Percentiles rank a stretch among this genome's conserved stretches.
Conservation (phyloP, 2,888 invertebrate genomes). For the Camponotus fellah region DNA sequence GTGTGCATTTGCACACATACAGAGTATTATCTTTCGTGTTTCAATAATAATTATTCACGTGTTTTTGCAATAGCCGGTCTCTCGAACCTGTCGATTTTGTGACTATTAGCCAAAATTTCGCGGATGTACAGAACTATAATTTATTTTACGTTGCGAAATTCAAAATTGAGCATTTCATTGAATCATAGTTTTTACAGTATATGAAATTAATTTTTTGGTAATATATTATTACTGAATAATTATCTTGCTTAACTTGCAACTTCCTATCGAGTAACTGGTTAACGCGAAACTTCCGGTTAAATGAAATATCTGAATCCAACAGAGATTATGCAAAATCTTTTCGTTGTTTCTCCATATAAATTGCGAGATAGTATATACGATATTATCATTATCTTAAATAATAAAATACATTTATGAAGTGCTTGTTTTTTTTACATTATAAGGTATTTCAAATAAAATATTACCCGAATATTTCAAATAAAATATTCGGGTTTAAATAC, state of each 20-base stretch:
- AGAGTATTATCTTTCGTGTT: constrained; percentile 67
- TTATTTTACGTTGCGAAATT: background rate
- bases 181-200: background rate
- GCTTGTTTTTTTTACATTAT: background rate
- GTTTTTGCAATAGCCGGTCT: background rate
- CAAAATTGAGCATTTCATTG: background rate
- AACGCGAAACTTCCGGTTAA: constrained; percentile 21
- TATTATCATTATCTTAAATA: constrained; percentile 11
- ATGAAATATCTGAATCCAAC: constrained; percentile 5
- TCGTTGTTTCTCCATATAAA: background rate
- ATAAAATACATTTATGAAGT: background rate
- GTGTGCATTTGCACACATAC: constrained; percentile 40
- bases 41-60: constrained; percentile 72
- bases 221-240: background rate
- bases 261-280: constrained; percentile 14
- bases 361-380: background rate
- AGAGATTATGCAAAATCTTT: constrained; percentile 1
- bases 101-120: constrained; percentile 27
- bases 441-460: background rate
- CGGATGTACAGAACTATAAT: background rate
- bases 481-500: no score
- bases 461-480: no score
- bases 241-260: background rate
- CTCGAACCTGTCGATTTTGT: background rate
- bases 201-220: background rate